Evolutionary conservation across 2,888 invertebrate genomes (phyloP).

Genomic region (Pseudoips prasinana): DNA sequence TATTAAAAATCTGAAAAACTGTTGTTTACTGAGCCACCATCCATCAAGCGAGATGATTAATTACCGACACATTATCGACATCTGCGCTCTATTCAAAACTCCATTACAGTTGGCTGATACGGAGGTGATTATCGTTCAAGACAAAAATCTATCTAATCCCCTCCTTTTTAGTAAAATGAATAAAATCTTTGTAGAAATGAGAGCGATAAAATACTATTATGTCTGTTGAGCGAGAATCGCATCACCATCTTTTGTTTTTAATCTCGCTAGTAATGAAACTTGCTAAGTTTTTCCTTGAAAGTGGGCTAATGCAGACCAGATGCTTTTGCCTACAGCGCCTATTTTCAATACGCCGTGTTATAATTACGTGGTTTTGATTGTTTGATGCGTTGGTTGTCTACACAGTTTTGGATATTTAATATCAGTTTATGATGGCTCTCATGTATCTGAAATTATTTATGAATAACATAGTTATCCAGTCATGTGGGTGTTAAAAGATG

Average conservation of each 20-base stretch:
- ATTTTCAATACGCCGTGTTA: no score
- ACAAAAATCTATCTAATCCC: neutral
- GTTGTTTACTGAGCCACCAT: slow-evolving; percentile 46
- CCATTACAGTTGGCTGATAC: slow-evolving; percentile 34
- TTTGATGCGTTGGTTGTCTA: no score
- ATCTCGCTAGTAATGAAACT: slow-evolving; percentile 24
- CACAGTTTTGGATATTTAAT: no score
- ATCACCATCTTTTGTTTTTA: slow-evolving; percentile 26
- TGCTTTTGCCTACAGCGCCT: no score
- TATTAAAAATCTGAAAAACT: slow-evolving; percentile 37
- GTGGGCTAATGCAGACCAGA: neutral
- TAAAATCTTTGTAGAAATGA: no score
- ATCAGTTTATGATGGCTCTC: no score
- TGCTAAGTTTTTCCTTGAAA: slow-evolving; percentile 18
- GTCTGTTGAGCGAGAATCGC: no score
- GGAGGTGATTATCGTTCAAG: neutral
- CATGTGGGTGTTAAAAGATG: no score
- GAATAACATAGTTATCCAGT: no score
- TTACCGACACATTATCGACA: slow-evolving; percentile 57
- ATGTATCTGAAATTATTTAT: no score
- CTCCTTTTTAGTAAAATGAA: neutral
- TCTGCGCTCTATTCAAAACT: slow-evolving; percentile 41
- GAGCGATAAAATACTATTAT: no score
- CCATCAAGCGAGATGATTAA: slow-evolving; percentile 56
- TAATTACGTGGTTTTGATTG: no score